These are phyloP conservation scores for Eulemur coronatus DNA, from an alignment of 2,797 vertebrate species.

Conservation along the genomic window DNA sequence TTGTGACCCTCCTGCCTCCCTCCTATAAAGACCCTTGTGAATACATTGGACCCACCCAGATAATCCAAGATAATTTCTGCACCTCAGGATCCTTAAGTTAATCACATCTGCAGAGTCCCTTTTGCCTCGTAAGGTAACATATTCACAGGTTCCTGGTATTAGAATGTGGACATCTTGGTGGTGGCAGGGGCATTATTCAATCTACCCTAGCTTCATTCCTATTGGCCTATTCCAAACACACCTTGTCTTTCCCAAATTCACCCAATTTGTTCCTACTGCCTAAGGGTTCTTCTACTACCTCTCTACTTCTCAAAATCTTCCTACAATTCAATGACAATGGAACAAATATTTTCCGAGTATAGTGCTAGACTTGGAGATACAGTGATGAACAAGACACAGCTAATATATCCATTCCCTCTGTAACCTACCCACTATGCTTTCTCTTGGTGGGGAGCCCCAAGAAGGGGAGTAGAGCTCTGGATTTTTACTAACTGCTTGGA, in stretches of 20 bases:
- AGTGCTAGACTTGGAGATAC: background rate
- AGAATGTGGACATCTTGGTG: background rate
- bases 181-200: background rate
- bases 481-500: background rate
- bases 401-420: background rate
- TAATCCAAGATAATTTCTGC: background rate
- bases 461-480: background rate
- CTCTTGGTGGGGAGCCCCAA: background rate
- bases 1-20: background rate
- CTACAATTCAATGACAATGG: background rate
- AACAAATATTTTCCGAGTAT: slow-evolving; percentile 33
- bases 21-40: slow-evolving; percentile 1
- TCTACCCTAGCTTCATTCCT: background rate
- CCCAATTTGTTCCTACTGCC: background rate
- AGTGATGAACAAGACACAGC: background rate
- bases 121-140: background rate
- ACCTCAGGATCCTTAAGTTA: background rate
- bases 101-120: background rate
- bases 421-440: background rate
- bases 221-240: background rate
- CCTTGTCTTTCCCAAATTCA: background rate
- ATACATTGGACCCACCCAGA: background rate
- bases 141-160: background rate
- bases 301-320: background rate
- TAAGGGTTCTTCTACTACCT: background rate